Conservation (phyloP, 2,797 vertebrate species). For the Antennarius maculatus region DNA sequence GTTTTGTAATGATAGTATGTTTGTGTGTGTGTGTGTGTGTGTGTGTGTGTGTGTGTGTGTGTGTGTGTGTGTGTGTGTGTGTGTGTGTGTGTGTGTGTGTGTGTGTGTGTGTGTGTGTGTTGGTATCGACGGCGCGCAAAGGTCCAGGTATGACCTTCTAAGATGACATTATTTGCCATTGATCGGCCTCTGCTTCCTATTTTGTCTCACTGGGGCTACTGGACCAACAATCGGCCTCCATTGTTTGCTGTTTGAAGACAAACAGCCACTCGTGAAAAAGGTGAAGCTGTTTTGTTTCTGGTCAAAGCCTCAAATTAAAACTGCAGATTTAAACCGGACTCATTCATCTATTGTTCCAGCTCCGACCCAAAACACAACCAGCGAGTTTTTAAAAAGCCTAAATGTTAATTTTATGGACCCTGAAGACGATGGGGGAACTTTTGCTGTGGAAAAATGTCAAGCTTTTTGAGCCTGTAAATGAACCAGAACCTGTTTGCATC, state of each 20-base stretch:
- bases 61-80: conserved; percentile 53
- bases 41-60: conserved; percentile 46
- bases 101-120: conserved; percentile 42
- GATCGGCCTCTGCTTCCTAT: conserved; percentile 71
- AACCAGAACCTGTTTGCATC: no score
- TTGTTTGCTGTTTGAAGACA: conserved; percentile 73
- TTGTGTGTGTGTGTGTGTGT: conserved; percentile 52
- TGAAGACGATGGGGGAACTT: no score
- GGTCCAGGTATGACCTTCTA: conserved; percentile 81
- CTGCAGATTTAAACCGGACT: conserved; percentile 27
- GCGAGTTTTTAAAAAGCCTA: neutral
- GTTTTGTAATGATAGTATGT: conserved; percentile 46
- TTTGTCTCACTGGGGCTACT: conserved; percentile 66
- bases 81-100: conserved; percentile 42
- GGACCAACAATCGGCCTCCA: conserved; percentile 66
- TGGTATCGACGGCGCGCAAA: conserved; percentile 76
- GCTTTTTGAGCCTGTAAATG: no score
- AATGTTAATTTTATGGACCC: neutral
- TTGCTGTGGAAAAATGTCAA: no score
- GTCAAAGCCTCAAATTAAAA: conserved; percentile 40
- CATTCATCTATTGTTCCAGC: conserved; percentile 10
- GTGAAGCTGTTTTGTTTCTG: conserved; percentile 23
- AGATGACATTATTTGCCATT: conserved; percentile 80
- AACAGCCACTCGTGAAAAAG: conserved; percentile 54
- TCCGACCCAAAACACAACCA: conserved; percentile 4